Evolutionary conservation across 2,113 vertebrate species (phyloP), one percentile per base, ranked within the genome.

Genomic region (Rhinoderma darwinii): DNA sequence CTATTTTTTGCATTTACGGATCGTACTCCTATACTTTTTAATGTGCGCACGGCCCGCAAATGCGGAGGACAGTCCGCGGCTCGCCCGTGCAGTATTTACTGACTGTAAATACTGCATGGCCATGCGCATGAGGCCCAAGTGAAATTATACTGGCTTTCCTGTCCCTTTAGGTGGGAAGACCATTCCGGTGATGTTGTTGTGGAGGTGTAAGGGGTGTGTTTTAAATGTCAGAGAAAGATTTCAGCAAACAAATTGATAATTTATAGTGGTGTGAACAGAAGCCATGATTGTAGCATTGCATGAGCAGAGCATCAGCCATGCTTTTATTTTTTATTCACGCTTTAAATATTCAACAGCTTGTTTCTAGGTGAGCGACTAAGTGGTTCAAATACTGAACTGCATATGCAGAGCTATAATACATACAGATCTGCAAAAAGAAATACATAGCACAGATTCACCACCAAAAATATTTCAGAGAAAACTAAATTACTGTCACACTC

Each of bases 331-430:
- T 80, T 39, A 35, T 59, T 5, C 77, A 56, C 20, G 39, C 50
- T 35, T 35, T 4, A 59, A 80, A 56, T 56, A 80, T 79, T 79
- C n/a, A 79, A 39, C 30, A 54, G 35, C 50, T 39, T 59, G 51
- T 4, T 39, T 56, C 51, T 37, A 80, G 51, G 32, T 11, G 32
- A 56, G 12, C 5, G 51, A 39, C 30, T 54, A 80, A 56, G 77
- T 39, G 32, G 20, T 54, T 17, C 11, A 56, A 1, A 35, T 54
- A 54, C 32, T 56, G 5, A 37, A 35, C 76, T 37, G 20, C 37
- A 79, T 27, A 37, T 30, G 30, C 15, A 74, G 39, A 27, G 25
- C 72, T n/a, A 1, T 4, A 74, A 43, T 15, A 66, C n/a, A 59
- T 18, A n/a, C n/a, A n/a, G 54, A 15, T 54, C 51, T n/a, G n/a